These are phyloP conservation scores for Amblyteles armatorius DNA, from an alignment of 2,888 invertebrate species.

Conservation along the genomic window DNA sequence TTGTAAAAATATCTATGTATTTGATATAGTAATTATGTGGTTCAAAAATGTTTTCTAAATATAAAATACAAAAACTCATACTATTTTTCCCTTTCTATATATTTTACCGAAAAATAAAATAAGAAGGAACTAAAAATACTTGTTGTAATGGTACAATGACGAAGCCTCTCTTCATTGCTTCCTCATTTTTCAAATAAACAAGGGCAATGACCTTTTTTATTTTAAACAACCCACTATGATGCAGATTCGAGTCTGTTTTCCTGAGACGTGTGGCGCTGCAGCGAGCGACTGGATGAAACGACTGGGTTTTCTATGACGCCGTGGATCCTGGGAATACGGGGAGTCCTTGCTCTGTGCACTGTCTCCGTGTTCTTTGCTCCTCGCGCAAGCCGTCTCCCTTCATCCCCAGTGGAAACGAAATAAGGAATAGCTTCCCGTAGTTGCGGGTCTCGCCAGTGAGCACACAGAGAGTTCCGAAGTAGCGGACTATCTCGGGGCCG, in stretches of 20 bases:
- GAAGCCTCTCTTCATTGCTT: too few species aligned
- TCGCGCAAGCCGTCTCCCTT: background rate
- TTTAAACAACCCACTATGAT: background rate
- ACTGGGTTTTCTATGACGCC: background rate
- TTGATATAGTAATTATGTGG: too few species aligned
- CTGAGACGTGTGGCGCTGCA: background rate
- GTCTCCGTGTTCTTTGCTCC: background rate
- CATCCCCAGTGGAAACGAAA: background rate
- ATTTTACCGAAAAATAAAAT: too few species aligned
- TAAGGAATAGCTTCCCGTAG: background rate
- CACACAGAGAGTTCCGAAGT: slow-evolving; percentile 17
- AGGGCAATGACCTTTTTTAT: too few species aligned
- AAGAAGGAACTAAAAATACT: too few species aligned
- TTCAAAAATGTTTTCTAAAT: too few species aligned
- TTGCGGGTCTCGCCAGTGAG: slow-evolving; percentile 1
- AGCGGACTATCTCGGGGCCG: background rate
- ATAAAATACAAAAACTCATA: too few species aligned
- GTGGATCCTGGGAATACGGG: background rate
- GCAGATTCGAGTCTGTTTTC: background rate
- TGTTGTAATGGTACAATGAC: too few species aligned
- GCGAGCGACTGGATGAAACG: background rate
- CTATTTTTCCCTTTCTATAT: too few species aligned
- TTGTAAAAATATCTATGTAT: too few species aligned
- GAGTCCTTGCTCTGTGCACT: background rate
- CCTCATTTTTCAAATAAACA: too few species aligned